Evolutionary conservation across 2,113 vertebrate genomes (phyloP), one percentile per base, ranked within the genome.

Genomic region (Variabilichromis moorii): DNA sequence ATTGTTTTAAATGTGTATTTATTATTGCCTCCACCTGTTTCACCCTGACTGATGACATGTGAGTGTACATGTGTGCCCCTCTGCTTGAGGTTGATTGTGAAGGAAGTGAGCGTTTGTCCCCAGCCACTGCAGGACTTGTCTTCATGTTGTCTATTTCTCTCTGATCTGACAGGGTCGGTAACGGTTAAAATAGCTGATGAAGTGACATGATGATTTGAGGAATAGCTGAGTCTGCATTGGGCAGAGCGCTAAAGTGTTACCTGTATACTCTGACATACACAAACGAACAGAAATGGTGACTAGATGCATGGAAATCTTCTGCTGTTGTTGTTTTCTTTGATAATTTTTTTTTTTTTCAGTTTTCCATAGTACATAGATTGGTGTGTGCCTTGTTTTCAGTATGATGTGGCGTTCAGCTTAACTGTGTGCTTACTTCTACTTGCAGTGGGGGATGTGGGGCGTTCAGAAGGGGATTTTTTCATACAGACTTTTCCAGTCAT

Each of bases 341-440:
- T 66, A 10, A 37, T 78, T 42, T 86, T 82, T 87, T 68, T 81
- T 86, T 45, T 66, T 28, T 10, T 89, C 91, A 96, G 96, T 96
- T 95, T 96, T 93, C 57, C 53, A 86, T 95, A 96, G 95, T 90
- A 89, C 88, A 91, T 96, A 96, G 95, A 95, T 68, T 93, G 91
- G 95, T 96, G 95, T 95, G 95, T 94, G 93, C 93, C 96, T 98
- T 98, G 97, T 97, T 96, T 96, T 97, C 96, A 96, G 97, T 96
- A 97, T 99, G 98, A 99, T 98, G 98, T 99, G 98, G 96, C 98
- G 97, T 98, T 98, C 96, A 98, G 98, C 98, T 99, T 98, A 99
- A 99, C 97, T 98, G 98, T 98, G 98, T 99, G 98, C 97, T 98
- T 97, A 96, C 97, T 97, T 97, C 96, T 97, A 97, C 97, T 97